phyloP scores from a whole-genome alignment of 2,888 invertebrate species.

The Apoda limacodes region DNA sequence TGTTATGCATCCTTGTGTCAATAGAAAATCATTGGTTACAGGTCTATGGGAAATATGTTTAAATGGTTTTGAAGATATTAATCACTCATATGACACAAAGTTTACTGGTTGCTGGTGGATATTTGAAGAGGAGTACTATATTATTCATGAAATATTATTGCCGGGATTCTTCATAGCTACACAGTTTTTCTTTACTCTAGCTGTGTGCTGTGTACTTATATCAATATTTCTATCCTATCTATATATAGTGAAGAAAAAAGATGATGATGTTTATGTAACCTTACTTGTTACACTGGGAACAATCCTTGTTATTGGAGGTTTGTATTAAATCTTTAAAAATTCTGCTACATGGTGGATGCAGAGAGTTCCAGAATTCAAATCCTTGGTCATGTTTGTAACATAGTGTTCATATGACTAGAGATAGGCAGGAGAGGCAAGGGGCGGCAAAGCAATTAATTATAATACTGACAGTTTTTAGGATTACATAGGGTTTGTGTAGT shows the following conservation, averaged over 20 bases:
- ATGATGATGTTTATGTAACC: constrained; percentile 81
- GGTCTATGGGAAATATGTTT: constrained; percentile 98
- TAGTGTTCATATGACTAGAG: too few relatives aligned
- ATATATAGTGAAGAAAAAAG: constrained; percentile 79
- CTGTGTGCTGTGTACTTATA: constrained; percentile 83
- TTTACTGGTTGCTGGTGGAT: constrained; percentile 97
- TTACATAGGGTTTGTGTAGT: not conserved
- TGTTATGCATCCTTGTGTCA: constrained; percentile 13
- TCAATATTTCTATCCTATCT: constrained; percentile 79
- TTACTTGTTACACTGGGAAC: constrained; percentile 80
- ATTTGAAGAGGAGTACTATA: constrained; percentile 96
- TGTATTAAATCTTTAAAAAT: constrained; percentile 19
- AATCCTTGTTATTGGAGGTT: constrained; percentile 77
- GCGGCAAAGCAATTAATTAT: too few relatives aligned
- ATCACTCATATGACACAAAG: constrained; percentile 84
- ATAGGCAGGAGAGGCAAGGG: too few relatives aligned
- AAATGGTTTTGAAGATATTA: constrained; percentile 86
- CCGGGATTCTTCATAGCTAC: constrained; percentile 94
- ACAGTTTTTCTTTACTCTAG: constrained; percentile 93
- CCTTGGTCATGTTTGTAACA: too few relatives aligned
- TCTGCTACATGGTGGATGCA: too few relatives aligned
- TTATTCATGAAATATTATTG: constrained; percentile 88
- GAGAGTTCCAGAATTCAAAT: too few relatives aligned
- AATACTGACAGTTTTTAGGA: not conserved
- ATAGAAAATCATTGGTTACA: too few relatives aligned